Base-by-base conservation (phyloP, 2,888 invertebrate species). In the Gerris lacustris region DNA sequence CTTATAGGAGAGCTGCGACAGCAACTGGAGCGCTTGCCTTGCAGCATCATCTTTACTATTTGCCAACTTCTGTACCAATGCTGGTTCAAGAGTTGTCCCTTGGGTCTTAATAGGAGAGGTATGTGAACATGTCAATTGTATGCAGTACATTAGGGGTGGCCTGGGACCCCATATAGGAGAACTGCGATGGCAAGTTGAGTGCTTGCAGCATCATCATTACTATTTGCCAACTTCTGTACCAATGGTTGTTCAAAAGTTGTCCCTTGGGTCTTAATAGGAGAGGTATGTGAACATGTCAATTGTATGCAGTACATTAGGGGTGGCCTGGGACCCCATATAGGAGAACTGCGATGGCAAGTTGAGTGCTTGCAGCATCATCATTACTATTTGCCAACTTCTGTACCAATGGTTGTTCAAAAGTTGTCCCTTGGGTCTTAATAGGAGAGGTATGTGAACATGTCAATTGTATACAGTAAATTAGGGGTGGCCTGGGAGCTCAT, bases 61-160 rank as follows among this genome's bases (percentile, higher is more conserved):
- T 1, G 82, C 88, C 5, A 89, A 90, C 0, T 86, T 91, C 75
- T 80, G 89, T 63, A 85, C 89, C 0, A 89, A 91, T 77, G 81
- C 86, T 5, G 86, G 88, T 0, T 87, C 91, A 67, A 83, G 89
- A 71, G 80, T 89, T 74, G 79, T 92, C 67, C 91, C 92, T 0
- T 92, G 92, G 92, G 86, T 92, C 73, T 82, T 92, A n/a, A 88
- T 89, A 64, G 91, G 91, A 9, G 92, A 92, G 81, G 88, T 91
- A 73, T 76, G 62, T 63, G 64, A 45, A 5, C 45, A 43, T 44
- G n/a, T 62, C 18, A 63, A 64, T n/a, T 9, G 18, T 11, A 70
- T 31, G 4, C 31, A 31, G 31, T 31, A 31, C 31, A 31, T 1
- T 31, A 4, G 31, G 31, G 4, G 31, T 31, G 31, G 31, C 31